These are phyloP conservation scores for Apotomis capreana DNA, from an alignment of 2,888 invertebrate genomes.

Conservation along the genomic window DNA sequence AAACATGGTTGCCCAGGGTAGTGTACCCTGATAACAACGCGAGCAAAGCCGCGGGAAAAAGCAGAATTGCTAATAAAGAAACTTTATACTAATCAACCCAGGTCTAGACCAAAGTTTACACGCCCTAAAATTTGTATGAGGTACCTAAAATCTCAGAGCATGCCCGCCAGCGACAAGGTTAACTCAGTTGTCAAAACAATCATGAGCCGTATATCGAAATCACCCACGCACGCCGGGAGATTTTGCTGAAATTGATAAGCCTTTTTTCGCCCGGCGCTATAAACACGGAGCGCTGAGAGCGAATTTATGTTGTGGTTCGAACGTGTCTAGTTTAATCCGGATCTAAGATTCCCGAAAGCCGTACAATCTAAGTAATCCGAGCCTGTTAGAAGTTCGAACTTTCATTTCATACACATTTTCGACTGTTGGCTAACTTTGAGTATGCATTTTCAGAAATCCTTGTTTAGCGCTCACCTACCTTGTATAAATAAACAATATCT, in stretches of 20 bases:
- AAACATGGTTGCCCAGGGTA: too few species aligned
- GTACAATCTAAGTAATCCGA: constrained; percentile 72
- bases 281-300: constrained; percentile 61
- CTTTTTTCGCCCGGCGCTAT: constrained; percentile 42
- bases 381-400: constrained; percentile 52
- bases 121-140: not conserved
- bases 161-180: not conserved
- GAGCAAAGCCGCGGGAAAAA: too few species aligned
- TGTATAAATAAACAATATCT: too few species aligned
- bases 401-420: constrained; percentile 43
- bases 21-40: too few species aligned
- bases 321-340: constrained; percentile 73
- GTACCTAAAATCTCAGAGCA: not conserved
- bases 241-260: constrained; percentile 28
- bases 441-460: too few species aligned
- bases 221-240: not conserved
- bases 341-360: constrained; percentile 66
- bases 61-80: too few species aligned
- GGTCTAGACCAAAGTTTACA: not conserved
- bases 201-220: constrained; percentile 10
- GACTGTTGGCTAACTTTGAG: too few species aligned
- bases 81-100: too few species aligned
- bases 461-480: too few species aligned
- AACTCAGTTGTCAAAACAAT: constrained; percentile 4
- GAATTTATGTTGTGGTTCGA: constrained; percentile 72